phyloP scores from a whole-genome alignment of 2,113 vertebrate species.

The Ancistrus triradiatus region DNA sequence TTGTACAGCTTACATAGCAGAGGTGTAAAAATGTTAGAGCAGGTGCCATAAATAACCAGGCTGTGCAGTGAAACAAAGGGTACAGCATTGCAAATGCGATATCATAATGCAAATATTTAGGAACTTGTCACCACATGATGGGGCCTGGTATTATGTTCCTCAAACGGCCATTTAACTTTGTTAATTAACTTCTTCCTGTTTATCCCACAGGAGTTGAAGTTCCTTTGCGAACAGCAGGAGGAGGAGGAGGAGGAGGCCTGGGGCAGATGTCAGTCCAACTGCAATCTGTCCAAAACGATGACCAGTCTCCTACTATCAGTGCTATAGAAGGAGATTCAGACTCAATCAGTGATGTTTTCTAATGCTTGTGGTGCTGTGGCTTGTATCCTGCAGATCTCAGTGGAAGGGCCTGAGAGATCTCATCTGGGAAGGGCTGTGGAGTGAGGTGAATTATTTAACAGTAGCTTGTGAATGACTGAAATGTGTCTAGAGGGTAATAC shows the following conservation, averaged over 20 bases:
- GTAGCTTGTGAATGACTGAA: slow-evolving; percentile 7
- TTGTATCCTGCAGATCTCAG: not conserved
- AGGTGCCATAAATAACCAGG: not conserved
- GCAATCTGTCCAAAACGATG: slow-evolving; percentile 50
- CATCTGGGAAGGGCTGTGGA: not conserved
- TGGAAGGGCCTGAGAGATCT: not conserved
- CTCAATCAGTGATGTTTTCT: slow-evolving; percentile 61
- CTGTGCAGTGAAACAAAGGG: not conserved
- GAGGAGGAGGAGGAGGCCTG: slow-evolving; percentile 9
- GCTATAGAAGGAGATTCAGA: slow-evolving; percentile 44
- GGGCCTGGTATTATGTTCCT: not conserved
- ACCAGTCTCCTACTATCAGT: slow-evolving; percentile 51
- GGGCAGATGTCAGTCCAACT: slow-evolving; percentile 58
- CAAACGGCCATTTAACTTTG: not conserved
- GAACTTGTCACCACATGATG: not conserved
- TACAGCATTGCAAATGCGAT: not conserved
- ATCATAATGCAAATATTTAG: slow-evolving; percentile 2
- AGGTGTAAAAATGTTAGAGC: slow-evolving; percentile 1
- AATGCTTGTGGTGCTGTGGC: not conserved
- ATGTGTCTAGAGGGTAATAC: not conserved
- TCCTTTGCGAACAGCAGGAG: slow-evolving; percentile 1
- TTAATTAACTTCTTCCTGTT: slow-evolving; percentile 13
- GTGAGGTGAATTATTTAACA: slow-evolving; percentile 20
- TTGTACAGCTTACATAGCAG: slow-evolving; percentile 11
- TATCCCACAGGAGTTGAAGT: slow-evolving; percentile 53